These are phyloP conservation scores for Setophaga kirtlandii DNA, from an alignment of 2,113 vertebrate species.

Conservation along the genomic window DNA sequence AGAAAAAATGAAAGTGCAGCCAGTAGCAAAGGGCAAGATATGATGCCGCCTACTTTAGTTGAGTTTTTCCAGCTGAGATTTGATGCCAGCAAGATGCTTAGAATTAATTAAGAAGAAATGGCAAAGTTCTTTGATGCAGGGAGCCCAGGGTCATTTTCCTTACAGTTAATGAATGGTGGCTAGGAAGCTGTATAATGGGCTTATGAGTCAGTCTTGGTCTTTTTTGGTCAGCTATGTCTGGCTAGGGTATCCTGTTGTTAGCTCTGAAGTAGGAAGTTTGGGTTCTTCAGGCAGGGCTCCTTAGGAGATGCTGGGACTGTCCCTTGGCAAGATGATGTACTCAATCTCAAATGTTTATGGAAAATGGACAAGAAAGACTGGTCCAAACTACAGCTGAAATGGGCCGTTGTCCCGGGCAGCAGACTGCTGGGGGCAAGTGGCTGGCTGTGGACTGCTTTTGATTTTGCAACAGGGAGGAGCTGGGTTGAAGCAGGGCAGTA, in stretches of 20 bases:
- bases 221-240: neutral
- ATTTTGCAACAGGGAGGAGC: neutral
- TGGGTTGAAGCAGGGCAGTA: neutral
- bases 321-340: neutral
- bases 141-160: neutral
- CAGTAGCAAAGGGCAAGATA: neutral
- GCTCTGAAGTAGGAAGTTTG: neutral
- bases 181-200: neutral
- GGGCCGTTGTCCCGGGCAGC: neutral
- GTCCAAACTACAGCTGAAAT: neutral
- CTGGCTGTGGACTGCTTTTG: neutral
- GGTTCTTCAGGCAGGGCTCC: neutral
- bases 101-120: conserved; percentile 36
- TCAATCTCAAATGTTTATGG: neutral
- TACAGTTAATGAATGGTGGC: conserved; percentile 16
- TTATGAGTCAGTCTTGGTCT: conserved; percentile 19
- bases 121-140: neutral
- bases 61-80: neutral
- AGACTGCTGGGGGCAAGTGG: neutral
- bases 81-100: neutral
- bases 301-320: neutral
- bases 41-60: neutral
- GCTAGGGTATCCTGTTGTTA: neutral
- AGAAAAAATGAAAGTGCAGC: neutral
- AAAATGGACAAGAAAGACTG: neutral